Conservation (phyloP, 2,113 vertebrate species). For the Caranx melampygus region DNA sequence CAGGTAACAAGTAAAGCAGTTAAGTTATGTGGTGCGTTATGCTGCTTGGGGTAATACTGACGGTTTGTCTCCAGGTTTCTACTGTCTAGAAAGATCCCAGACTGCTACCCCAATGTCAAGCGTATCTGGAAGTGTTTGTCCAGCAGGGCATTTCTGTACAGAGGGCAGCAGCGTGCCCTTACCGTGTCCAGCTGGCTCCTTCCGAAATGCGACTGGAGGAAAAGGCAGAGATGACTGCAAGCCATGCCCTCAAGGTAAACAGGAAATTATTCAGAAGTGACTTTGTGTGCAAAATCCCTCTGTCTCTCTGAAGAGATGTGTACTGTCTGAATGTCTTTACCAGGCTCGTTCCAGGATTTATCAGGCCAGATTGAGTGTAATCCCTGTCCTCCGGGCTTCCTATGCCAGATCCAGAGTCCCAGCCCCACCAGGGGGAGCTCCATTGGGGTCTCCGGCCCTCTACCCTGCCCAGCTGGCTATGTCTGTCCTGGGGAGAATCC, state of each 20-base stretch:
- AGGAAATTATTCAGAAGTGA: background rate
- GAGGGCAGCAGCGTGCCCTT: conserved; percentile 74
- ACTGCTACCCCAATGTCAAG: conserved; percentile 74
- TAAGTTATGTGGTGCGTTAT: background rate
- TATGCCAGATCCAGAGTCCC: conserved; percentile 73
- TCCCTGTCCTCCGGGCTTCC: conserved; percentile 82
- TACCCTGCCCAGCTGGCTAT: conserved; percentile 82
- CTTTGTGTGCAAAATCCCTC: background rate
- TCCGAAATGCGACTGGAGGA: conserved; percentile 72
- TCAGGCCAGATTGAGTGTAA: conserved; percentile 81
- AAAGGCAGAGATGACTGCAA: conserved; percentile 78
- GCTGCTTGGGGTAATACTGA: background rate
- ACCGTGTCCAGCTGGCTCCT: conserved; percentile 81
- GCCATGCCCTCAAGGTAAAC: conserved; percentile 80
- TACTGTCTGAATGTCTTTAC: conserved; percentile 26
- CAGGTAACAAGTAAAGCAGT: conserved; percentile 70
- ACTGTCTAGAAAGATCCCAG: conserved; percentile 81
- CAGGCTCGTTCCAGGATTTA: conserved; percentile 85
- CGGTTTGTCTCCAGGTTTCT: conserved; percentile 75
- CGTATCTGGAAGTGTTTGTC: conserved; percentile 82
- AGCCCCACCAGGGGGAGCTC: conserved; percentile 52
- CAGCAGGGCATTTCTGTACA: conserved; percentile 88
- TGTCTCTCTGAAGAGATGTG: background rate
- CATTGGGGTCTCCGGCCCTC: conserved; percentile 70
- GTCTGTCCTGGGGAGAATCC: conserved; percentile 76